Evolutionary conservation across 2,797 vertebrate genomes (phyloP).

Genomic region (Hyperoplus lanceolatus): DNA sequence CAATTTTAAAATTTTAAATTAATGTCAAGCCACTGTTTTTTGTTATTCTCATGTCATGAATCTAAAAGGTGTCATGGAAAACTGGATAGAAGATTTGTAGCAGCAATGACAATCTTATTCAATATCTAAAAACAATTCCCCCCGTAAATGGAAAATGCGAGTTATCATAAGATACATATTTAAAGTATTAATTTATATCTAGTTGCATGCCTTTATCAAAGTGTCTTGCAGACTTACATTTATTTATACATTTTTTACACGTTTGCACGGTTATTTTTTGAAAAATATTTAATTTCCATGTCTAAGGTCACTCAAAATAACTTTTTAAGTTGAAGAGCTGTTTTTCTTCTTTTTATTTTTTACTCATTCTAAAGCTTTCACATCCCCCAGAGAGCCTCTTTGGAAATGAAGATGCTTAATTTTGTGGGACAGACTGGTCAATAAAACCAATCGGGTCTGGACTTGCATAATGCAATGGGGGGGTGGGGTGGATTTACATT

Average conservation of each 20-base stretch:
- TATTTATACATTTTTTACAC: background rate
- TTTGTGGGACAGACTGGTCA: constrained; percentile 35
- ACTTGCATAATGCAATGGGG: constrained; percentile 26
- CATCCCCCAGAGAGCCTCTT: constrained; percentile 15
- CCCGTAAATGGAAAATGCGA: too few relatives aligned
- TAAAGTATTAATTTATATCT: background rate
- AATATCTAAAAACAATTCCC: too few relatives aligned
- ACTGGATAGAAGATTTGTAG: background rate
- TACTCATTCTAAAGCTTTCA: constrained; percentile 16
- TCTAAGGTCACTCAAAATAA: background rate
- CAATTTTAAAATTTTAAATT: background rate
- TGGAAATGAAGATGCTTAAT: constrained; percentile 52
- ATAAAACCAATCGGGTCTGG: constrained; percentile 33
- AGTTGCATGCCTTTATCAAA: background rate
- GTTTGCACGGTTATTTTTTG: background rate
- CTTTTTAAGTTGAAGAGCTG: background rate
- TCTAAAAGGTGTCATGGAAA: background rate
- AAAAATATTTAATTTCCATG: background rate
- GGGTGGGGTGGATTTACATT: background rate
- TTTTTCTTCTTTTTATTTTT: background rate
- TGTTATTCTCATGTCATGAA: background rate
- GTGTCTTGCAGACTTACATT: background rate
- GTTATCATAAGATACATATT: background rate
- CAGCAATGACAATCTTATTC: background rate
- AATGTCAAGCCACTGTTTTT: background rate